Conservation (phyloP, 2,113 vertebrate species). For the Antigone vipio region DNA sequence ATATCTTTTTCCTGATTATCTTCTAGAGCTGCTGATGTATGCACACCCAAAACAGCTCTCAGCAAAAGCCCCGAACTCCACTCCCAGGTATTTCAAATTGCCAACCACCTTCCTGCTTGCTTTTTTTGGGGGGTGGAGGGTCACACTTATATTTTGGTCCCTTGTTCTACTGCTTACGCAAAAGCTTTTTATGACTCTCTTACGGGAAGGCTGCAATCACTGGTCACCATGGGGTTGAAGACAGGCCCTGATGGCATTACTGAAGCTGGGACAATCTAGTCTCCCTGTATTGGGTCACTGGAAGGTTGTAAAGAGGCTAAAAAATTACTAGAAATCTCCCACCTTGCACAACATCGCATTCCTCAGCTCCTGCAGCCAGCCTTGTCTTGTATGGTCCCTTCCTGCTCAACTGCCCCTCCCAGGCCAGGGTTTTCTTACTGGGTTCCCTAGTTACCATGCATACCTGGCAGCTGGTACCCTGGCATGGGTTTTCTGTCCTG, state of each 20-base stretch:
- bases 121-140: neutral
- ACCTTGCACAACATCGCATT: neutral
- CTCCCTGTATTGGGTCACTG: neutral
- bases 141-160: neutral
- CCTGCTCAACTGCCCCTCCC: neutral
- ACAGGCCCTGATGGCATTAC: slow-evolving; percentile 9
- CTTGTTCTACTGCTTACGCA: neutral
- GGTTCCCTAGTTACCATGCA: neutral
- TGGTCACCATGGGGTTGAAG: neutral
- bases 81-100: neutral
- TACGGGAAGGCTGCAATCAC: slow-evolving; percentile 9
- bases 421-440: neutral
- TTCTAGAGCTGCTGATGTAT: neutral
- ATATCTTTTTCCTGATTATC: neutral
- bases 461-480: neutral
- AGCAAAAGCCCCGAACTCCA: neutral
- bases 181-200: slow-evolving; percentile 8
- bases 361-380: neutral
- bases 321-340: neutral
- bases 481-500: neutral
- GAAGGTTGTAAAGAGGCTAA: neutral
- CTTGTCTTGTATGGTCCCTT: neutral
- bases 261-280: neutral
- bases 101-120: neutral
- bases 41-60: neutral